phyloP scores from a whole-genome alignment of 2,888 invertebrate species.

The Chamaedrilus cognettii region DNA sequence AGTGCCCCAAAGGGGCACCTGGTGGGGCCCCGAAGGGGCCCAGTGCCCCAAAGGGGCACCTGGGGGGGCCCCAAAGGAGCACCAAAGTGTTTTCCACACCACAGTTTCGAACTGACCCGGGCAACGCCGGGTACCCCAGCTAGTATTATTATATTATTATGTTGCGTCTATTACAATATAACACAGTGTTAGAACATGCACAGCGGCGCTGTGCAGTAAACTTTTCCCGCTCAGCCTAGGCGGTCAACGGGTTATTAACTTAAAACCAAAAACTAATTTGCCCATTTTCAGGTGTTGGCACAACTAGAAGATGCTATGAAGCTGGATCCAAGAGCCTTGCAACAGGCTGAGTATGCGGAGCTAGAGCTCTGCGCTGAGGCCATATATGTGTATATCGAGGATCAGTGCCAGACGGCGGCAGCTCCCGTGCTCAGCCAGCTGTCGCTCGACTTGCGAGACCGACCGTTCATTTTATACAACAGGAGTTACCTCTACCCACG shows the following conservation, averaged over 20 bases:
- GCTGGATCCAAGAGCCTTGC: conserved; percentile 4
- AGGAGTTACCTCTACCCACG: conserved; percentile 21
- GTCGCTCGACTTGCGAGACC: conserved; percentile 5
- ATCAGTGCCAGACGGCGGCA: conserved; percentile 19
- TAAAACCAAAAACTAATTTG: too few relatives aligned
- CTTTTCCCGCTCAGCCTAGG: background rate
- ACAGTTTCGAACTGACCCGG: too few relatives aligned
- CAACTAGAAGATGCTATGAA: conserved; percentile 31
- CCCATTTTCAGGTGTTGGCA: conserved; percentile 8
- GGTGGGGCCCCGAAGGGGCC: conserved; percentile 41
- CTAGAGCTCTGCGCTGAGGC: conserved; percentile 18
- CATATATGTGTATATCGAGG: conserved; percentile 30
- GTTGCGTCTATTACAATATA: too few relatives aligned
- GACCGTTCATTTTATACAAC: conserved; percentile 26
- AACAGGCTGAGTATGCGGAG: conserved; percentile 18
- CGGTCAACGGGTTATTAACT: conserved; percentile 20
- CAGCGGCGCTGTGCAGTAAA: background rate
- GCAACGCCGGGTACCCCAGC: too few relatives aligned
- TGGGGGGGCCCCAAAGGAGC: too few relatives aligned
- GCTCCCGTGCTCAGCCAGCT: conserved; percentile 15
- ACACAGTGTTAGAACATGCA: background rate
- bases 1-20: conserved; percentile 47
- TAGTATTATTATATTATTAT: too few relatives aligned
- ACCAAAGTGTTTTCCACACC: too few relatives aligned
- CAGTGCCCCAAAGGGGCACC: conserved; percentile 29